Base-by-base conservation (phyloP, 2,113 vertebrate genomes). In the Anser brachyrhynchus region DNA sequence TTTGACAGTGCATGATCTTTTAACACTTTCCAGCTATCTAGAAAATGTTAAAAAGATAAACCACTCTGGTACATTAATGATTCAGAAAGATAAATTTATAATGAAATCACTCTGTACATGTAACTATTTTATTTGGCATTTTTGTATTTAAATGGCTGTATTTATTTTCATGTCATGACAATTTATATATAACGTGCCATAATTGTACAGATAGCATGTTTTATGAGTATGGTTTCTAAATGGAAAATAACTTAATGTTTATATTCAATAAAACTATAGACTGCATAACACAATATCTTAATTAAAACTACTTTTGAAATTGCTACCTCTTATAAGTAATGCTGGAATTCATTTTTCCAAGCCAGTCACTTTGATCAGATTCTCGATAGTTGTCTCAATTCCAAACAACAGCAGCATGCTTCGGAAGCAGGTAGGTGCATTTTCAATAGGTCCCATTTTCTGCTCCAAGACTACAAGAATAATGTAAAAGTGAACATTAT, bases 111-210 rank as follows among this genome's bases (percentile, higher is more conserved):
- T 95, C 88, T 95, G 71, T 92, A 96, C 84, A 82, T 93, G 95
- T 96, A 92, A 97, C 90, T 95, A 97, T 97, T 98, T 98, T 96
- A 92, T 98, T 97, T 96, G 92, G 96, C 97, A 95, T 98, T 99
- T 97, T 99, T 98, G 97, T 99, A 98, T 98, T 98, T 98, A 98
- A 99, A 98, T 97, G 87, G 93, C 97, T 98, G 95, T 98, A 98
- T 99, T 99, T 99, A 99, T 99, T 99, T 98, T 98, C 96, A 98
- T 97, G 97, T 97, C 97, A 98, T 96, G 96, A 97, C 97, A 97
- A 97, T 97, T 98, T 97, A 97, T 96, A 96, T 95, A 96, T 96
- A 97, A 97, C 94, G 94, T 97, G 96, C 95, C 95, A 96, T 97
- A 94, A 97, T 75, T 98, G 98, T 98, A 98, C 93, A 98, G 95